Evolutionary conservation across 2,888 invertebrate species (phyloP).

Genomic region (Crepidodera aurea): DNA sequence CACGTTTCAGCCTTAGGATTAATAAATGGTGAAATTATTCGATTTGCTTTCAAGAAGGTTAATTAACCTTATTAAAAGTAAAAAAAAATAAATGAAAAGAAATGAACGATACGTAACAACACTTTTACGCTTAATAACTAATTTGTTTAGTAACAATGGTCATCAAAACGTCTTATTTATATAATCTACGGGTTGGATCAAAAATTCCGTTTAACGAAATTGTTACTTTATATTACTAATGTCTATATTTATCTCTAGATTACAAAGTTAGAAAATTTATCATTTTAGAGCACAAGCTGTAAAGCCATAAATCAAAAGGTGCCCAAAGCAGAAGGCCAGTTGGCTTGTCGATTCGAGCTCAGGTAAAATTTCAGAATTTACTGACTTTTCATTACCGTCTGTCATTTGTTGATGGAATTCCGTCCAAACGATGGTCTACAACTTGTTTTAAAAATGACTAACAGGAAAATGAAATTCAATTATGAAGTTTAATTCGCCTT

Average conservation of each 20-base stretch:
- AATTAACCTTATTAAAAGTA: no score
- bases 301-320: constrained; percentile 46
- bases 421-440: constrained; percentile 36
- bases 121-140: no score
- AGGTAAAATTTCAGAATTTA: constrained; percentile 44
- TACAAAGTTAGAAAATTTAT: constrained; percentile 48
- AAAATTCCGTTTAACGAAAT: constrained; percentile 32
- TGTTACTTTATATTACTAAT: constrained; percentile 41
- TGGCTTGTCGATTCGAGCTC: constrained; percentile 26
- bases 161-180: neutral
- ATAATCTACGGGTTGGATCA: neutral
- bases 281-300: constrained; percentile 38
- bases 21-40: no score
- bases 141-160: no score
- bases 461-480: constrained; percentile 24
- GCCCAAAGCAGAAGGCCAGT: constrained; percentile 18
- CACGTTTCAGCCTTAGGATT: no score
- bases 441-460: constrained; percentile 35
- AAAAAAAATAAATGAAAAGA: no score
- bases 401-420: constrained; percentile 39
- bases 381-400: constrained; percentile 47
- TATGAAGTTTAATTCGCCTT: constrained; percentile 19
- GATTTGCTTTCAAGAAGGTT: no score
- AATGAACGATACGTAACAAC: no score
- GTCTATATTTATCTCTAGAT: constrained; percentile 52